Base-by-base conservation (phyloP, 2,888 invertebrate genomes). In the Sphaerophoria taeniata region DNA sequence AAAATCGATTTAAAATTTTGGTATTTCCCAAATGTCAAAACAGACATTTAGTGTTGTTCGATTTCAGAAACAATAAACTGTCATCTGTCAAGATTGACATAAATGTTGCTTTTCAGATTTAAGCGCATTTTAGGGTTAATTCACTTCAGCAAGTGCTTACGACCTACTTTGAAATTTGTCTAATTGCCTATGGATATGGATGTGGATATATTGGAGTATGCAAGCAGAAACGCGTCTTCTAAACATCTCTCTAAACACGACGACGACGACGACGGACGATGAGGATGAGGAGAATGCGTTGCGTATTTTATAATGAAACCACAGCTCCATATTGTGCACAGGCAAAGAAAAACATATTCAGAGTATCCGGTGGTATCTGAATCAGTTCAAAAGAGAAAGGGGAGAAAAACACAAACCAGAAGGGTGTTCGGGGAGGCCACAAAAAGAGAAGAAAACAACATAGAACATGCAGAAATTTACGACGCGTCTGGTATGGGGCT, bases 311-410 rank as follows among this genome's bases (percentile, higher is more conserved):
- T 75, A 61, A 65, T 61, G 53, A 55, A 77, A 16, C 56, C 69
- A 24, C 63, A 45, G 65, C 43, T 65, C 74, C 78, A 79, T 75
- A 83, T 61, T 80, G 75, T 80, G 79, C 79, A 74, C 47, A 65
- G 55, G 47, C 69, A 75, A 79, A 84, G 71, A 58, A 80, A 84
- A 80, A 72, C 75, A 80, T 71, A 76, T 80, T 71, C 67, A 84
- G 80, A 71, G 84, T 80, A 84, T 84, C 84, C 84, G 84, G 84
- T 74, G 56, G 14, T 34, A 6, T 16, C 43, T 60, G 70, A 79
- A 71, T 79, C 63, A 74, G 70, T 71, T 83, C 73, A 74, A 60
- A 16, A 65, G 16, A 5, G 36, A 67, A 12, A 53, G 78, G 56
- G 61, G 14, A 47, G 34, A 60, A 2, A 24, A 39, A 53, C 56